Evolutionary conservation across 2,797 vertebrate genomes (phyloP), one percentile per base, ranked within the genome.

Genomic region (Hoplostethus mediterraneus): DNA sequence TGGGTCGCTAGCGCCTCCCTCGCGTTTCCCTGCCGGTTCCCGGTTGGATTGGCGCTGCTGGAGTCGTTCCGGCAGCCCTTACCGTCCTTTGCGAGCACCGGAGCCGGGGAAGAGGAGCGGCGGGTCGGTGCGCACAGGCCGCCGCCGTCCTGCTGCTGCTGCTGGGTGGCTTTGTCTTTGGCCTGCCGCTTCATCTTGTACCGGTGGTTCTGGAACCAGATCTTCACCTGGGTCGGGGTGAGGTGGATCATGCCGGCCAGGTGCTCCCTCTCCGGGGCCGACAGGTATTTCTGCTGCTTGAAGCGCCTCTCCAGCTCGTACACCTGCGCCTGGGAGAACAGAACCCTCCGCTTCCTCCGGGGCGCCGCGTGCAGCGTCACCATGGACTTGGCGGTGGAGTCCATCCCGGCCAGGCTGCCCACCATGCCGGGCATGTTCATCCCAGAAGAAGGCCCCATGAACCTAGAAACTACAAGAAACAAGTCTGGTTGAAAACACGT

Each of bases 181-280:
- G 95, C 94, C 89, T 97, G 97, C 8, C 97, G 94, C 87, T 98
- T 98, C 93, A 98, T 97, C 86, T 98, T 98, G 93, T 98, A 98
- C 58, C 97, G 94, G 69, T 98, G 97, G 85, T 98, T 98, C 92
- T 98, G 97, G 90, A 98, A 98, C 97, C 97, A 98, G 92, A 98
- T 98, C 90, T 98, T 98, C 3, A 98, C 97, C 93, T 98, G 97
- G 31, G 97, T 98, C n/a, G 97, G 96, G 12, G 94, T 97, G 53
- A 98, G 96, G 89, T 95, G 97, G 86, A 98, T 97, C 57, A 97
- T 92, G 21, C 95, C 94, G 63, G 97, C 97, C 86, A 98, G 93
- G 86, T 98, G 97, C 85, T 98, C 97, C 51, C 97, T 87, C 90
- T 98, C 97, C 0, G 97, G 97, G 0, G 96, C 97, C 0, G 97